Evolutionary conservation across 2,797 vertebrate genomes (phyloP).

Genomic region (Gadopsis bispinosus): DNA sequence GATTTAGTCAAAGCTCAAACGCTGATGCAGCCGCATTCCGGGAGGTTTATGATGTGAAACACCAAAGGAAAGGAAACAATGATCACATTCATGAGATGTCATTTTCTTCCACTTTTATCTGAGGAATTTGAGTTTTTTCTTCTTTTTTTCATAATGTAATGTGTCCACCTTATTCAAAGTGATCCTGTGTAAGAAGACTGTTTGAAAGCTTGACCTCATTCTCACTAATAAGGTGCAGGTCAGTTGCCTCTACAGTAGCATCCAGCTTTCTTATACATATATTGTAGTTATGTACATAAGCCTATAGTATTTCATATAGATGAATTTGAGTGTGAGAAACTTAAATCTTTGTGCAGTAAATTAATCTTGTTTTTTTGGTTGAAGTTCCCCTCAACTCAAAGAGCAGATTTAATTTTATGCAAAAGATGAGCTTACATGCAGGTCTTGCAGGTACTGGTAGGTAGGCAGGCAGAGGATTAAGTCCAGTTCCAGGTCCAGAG

Average conservation of each 20-base stretch:
- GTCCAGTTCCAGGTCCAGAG: too few species aligned
- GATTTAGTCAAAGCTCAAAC: conserved; percentile 83
- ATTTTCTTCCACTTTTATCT: conserved; percentile 84
- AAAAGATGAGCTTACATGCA: too few species aligned
- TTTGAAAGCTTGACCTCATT: conserved; percentile 66
- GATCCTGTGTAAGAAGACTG: conserved; percentile 55
- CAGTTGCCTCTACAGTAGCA: conserved; percentile 23
- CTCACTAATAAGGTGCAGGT: conserved; percentile 43
- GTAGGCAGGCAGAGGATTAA: too few species aligned
- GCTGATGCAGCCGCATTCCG: conserved; percentile 84
- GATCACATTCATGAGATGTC: conserved; percentile 86
- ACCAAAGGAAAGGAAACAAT: conserved; percentile 86
- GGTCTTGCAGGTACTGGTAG: too few species aligned
- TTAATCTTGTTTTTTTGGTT: not conserved
- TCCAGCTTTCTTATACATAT: not conserved
- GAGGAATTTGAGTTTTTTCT: conserved; percentile 69
- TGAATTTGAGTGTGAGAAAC: not conserved
- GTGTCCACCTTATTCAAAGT: conserved; percentile 65
- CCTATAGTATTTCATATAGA: not conserved
- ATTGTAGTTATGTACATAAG: not conserved
- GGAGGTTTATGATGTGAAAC: conserved; percentile 87
- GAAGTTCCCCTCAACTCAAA: not conserved
- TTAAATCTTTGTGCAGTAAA: not conserved
- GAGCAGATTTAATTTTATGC: not conserved
- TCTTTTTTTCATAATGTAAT: conserved; percentile 64